Evolutionary conservation across 2,797 vertebrate species (phyloP).

Genomic region (Silurus aristotelis): DNA sequence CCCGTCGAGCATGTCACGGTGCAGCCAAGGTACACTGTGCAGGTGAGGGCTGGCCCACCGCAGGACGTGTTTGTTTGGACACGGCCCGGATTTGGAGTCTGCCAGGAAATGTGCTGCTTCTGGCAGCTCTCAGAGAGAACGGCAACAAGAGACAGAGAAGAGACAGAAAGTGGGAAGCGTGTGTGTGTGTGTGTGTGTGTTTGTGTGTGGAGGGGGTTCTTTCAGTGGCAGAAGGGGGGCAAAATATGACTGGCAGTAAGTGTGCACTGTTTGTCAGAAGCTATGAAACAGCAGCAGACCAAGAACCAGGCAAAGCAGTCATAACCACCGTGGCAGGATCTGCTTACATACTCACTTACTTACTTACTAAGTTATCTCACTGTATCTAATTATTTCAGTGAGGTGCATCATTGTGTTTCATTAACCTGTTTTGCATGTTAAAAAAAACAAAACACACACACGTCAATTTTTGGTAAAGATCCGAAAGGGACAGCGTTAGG

Average conservation of each 20-base stretch:
- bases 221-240: conserved; percentile 70
- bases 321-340: neutral
- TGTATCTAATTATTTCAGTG: neutral
- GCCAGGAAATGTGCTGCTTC: conserved; percentile 79
- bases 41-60: conserved; percentile 79
- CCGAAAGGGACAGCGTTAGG: conserved; percentile 26
- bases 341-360: neutral
- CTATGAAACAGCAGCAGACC: conserved; percentile 24
- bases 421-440: neutral
- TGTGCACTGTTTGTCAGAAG: conserved; percentile 66
- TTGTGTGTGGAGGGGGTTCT: conserved; percentile 56
- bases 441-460: neutral
- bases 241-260: conserved; percentile 73
- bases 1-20: conserved; percentile 77
- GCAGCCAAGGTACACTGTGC: conserved; percentile 81
- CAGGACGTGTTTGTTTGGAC: conserved; percentile 89
- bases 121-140: conserved; percentile 67
- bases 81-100: conserved; percentile 75
- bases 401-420: neutral
- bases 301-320: neutral
- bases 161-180: conserved; percentile 39
- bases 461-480: conserved; percentile 30
- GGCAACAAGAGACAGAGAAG: conserved; percentile 43
- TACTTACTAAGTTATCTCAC: neutral
- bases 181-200: neutral